A percentile compares a stretch with the other conserved stretches of the same genome.
These are phyloP conservation scores for Watsonalla binaria DNA, from an alignment of 2,888 invertebrate species.

Conservation along the genomic window DNA sequence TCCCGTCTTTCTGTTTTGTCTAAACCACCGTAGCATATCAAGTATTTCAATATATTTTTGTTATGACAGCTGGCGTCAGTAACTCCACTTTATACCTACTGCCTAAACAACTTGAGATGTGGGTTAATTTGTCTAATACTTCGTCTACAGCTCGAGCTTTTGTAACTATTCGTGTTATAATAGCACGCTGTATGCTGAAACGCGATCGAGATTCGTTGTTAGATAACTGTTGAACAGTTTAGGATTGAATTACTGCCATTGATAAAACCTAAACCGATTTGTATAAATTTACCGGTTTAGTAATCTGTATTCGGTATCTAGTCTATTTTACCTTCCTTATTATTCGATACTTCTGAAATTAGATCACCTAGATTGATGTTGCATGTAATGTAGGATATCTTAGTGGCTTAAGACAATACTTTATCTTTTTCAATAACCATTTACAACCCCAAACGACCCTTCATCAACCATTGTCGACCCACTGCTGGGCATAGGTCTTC, in stretches of 20 bases:
- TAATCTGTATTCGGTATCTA: constrained; percentile 31
- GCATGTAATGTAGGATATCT: not conserved
- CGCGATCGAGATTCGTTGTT: constrained; percentile 6
- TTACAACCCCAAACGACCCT: no score
- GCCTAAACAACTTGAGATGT: constrained; percentile 23
- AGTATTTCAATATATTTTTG: not conserved
- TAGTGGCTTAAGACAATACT: not conserved
- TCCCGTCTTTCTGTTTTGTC: not conserved
- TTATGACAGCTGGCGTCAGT: not conserved
- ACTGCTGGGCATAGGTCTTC: no score
- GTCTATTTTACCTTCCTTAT: constrained; percentile 31
- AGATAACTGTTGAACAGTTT: constrained; percentile 14
- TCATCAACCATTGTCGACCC: no score
- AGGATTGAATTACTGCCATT: constrained; percentile 34
- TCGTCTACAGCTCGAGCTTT: constrained; percentile 28
- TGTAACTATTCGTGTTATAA: constrained; percentile 27
- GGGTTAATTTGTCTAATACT: constrained; percentile 31
- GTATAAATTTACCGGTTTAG: constrained; percentile 30
- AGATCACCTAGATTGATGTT: not conserved
- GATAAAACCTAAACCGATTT: constrained; percentile 30
- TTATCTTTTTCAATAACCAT: no score
- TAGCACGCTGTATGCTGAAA: constrained; percentile 19
- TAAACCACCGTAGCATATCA: not conserved
- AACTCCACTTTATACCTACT: not conserved
- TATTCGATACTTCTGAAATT: not conserved